These are phyloP conservation scores for Laticauda colubrina DNA, from an alignment of 2,113 vertebrate species.

Conservation along the genomic window DNA sequence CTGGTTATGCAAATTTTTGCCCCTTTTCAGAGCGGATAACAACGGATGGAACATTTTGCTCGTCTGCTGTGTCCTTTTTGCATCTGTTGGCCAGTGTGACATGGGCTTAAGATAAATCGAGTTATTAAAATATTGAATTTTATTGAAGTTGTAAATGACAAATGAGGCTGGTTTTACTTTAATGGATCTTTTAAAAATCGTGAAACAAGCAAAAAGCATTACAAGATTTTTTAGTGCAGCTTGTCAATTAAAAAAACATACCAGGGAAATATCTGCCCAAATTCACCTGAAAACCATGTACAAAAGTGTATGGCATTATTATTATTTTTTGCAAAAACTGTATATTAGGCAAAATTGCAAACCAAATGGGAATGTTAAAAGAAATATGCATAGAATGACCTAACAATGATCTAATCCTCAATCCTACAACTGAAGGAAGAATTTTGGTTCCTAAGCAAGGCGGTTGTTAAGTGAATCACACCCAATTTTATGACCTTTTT, in stretches of 20 bases:
- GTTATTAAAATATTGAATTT: not conserved
- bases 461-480: not conserved
- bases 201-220: not conserved
- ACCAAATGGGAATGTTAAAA: not conserved
- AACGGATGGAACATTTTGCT: too few species aligned
- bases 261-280: not conserved
- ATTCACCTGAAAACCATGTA: not conserved
- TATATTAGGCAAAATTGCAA: not conserved
- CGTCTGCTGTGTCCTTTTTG: too few species aligned
- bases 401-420: not conserved
- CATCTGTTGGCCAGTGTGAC: too few species aligned
- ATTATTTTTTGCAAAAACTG: not conserved
- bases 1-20: too few species aligned
- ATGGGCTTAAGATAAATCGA: not conserved
- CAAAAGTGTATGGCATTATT: not conserved
- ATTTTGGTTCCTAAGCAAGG: not conserved
- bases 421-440: not conserved
- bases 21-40: too few species aligned
- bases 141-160: not conserved
- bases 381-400: not conserved
- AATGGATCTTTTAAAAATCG: not conserved
- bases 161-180: not conserved
- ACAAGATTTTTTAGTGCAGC: not conserved
- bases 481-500: not conserved
- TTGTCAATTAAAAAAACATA: not conserved